phyloP scores from a whole-genome alignment of 2,797 vertebrate genomes.

The Enteromius argenteus region DNA sequence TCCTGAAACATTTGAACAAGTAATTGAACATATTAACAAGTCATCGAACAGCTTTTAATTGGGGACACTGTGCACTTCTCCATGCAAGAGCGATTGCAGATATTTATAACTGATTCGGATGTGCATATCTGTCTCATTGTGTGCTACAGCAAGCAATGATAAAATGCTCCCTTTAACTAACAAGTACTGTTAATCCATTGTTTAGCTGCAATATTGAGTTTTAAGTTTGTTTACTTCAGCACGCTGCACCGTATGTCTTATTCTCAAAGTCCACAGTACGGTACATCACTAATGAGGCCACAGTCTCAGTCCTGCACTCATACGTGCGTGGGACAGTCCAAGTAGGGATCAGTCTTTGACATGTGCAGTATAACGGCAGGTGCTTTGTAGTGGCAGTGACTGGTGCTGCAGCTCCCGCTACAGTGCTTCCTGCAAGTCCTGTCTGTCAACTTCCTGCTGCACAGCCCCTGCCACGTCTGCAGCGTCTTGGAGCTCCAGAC shows the following conservation, averaged over 20 bases:
- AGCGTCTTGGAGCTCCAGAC: constrained; percentile 99
- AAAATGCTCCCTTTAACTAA: constrained; percentile 71
- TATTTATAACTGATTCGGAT: constrained; percentile 42
- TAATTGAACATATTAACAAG: constrained; percentile 56
- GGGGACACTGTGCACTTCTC: constrained; percentile 62
- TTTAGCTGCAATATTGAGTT: constrained; percentile 62
- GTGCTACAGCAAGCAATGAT: constrained; percentile 69
- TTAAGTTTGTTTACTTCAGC: constrained; percentile 59
- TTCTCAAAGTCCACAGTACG: constrained; percentile 29
- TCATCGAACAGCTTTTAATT: constrained; percentile 58
- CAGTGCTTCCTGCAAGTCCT: constrained; percentile 91
- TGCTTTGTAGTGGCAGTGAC: constrained; percentile 93
- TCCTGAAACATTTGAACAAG: constrained; percentile 51
- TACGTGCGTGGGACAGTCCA: constrained; percentile 93
- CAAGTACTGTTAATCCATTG: constrained; percentile 70
- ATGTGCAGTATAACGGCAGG: constrained; percentile 91
- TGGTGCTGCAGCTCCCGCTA: constrained; percentile 84
- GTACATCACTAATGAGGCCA: constrained; percentile 47
- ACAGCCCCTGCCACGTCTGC: constrained; percentile 97
- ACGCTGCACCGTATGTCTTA: constrained; percentile 7
- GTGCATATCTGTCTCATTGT: constrained; percentile 52
- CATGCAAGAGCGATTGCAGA: constrained; percentile 62
- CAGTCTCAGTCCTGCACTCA: constrained; percentile 67
- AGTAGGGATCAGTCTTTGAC: constrained; percentile 92
- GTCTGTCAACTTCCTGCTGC: constrained; percentile 88